Evolutionary conservation across 2,797 vertebrate species (phyloP), one percentile per base, ranked within the genome.

Genomic region (Rhinatrema bivittatum): DNA sequence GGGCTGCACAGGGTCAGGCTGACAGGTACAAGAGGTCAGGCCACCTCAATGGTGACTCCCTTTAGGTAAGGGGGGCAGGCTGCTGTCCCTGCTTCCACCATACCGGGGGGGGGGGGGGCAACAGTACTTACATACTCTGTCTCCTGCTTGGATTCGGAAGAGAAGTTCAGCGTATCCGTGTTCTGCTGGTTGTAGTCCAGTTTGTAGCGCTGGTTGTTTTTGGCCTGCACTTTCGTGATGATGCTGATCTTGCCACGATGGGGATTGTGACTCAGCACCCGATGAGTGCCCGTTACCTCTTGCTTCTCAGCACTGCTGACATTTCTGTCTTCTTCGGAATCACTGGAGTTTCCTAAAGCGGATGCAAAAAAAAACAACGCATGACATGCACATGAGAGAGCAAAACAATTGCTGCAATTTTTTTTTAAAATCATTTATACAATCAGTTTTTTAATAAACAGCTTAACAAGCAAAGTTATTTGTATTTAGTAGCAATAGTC

Each of bases 41-140:
- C n/a, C n/a, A n/a, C n/a, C n/a, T 21, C 9, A 20, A 21, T 20
- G n/a, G n/a, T n/a, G n/a, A n/a, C n/a, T n/a, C n/a, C n/a, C n/a
- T n/a, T n/a, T n/a, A n/a, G n/a, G n/a, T 21, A 21, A 21, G 20
- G 9, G 21, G 21, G 5, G n/a, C n/a, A n/a, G n/a, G n/a, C n/a
- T n/a, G n/a, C n/a, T n/a, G n/a, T n/a, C n/a, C n/a, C n/a, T n/a
- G n/a, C n/a, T n/a, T n/a, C n/a, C n/a, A n/a, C n/a, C n/a, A n/a
- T n/a, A n/a, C n/a, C n/a, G n/a, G n/a, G n/a, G n/a, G n/a, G n/a
- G n/a, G n/a, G n/a, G n/a, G n/a, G n/a, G n/a, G n/a, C n/a, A n/a
- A n/a, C n/a, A n/a, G 54, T 62, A 84, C 91, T 94, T 76, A 95
- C 92, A 24, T 89, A 91, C 77, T 94, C 91, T 4, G 78, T 83